Percentiles rank a stretch among this genome's conserved stretches.
Evolutionary conservation across 2,888 invertebrate species (phyloP).

Genomic region (Strigamia transsilvanica): DNA sequence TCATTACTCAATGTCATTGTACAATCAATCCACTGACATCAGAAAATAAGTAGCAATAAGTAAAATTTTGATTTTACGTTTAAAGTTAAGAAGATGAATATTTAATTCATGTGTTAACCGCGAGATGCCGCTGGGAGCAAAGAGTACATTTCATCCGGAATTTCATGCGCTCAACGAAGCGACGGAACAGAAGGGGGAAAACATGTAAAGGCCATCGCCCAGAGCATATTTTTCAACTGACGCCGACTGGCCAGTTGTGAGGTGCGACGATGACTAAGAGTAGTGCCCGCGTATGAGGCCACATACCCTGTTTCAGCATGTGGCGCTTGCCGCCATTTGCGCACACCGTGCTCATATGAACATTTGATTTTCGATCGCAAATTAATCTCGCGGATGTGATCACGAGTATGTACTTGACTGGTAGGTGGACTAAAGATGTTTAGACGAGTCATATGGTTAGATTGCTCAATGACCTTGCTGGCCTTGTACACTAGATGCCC

Average conservation of each 20-base stretch:
- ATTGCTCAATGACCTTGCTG: slow-evolving; percentile 42
- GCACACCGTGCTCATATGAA: background rate
- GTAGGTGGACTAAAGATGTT: slow-evolving; percentile 36
- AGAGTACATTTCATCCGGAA: background rate
- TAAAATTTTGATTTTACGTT: background rate
- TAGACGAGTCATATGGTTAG: slow-evolving; percentile 9
- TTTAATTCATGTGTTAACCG: slow-evolving; percentile 41
- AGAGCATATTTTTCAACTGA: slow-evolving; percentile 24
- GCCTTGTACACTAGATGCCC: slow-evolving; percentile 42
- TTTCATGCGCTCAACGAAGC: slow-evolving; percentile 39
- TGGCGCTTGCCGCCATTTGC: slow-evolving; percentile 38
- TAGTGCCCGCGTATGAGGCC: slow-evolving; percentile 43
- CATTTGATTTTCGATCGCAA: slow-evolving; percentile 3
- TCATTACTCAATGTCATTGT: background rate
- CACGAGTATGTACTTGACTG: slow-evolving; percentile 21
- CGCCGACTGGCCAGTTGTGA: slow-evolving; percentile 31
- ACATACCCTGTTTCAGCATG: slow-evolving; percentile 40
- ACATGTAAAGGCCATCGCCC: slow-evolving; percentile 47
- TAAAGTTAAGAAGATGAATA: background rate
- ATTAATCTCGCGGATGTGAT: background rate
- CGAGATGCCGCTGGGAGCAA: slow-evolving; percentile 44
- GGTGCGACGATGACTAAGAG: slow-evolving; percentile 41
- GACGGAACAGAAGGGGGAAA: slow-evolving; percentile 29
- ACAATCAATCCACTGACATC: background rate
- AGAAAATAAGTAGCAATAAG: background rate